Evolutionary conservation across 2,113 vertebrate species (phyloP).

Genomic region (Papio anubis): DNA sequence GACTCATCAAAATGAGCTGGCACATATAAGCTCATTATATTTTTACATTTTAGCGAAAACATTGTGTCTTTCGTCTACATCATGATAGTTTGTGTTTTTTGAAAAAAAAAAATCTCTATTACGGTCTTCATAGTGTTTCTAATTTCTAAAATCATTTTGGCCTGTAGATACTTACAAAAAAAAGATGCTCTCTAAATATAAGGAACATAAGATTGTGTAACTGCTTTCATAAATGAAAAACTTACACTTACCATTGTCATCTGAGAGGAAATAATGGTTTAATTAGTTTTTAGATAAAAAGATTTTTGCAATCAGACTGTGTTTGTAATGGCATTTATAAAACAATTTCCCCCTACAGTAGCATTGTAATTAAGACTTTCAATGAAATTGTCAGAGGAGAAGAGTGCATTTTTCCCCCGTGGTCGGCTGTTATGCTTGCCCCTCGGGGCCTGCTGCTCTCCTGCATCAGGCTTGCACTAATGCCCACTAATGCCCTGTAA

Average conservation of each 20-base stretch:
- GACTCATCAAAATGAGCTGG: background rate
- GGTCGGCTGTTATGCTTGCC: slow-evolving; percentile 55
- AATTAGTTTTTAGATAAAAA: slow-evolving; percentile 80
- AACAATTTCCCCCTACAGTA: slow-evolving; percentile 44
- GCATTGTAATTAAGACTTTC: slow-evolving; percentile 78
- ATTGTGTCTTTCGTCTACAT: background rate
- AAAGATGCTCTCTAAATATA: slow-evolving; percentile 43
- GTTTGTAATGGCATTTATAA: slow-evolving; percentile 78
- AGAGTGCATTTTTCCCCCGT: slow-evolving; percentile 47
- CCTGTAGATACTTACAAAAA: background rate
- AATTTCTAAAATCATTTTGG: slow-evolving; percentile 45
- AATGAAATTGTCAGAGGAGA: slow-evolving; percentile 73
- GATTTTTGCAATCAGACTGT: slow-evolving; percentile 77
- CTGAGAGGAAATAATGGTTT: slow-evolving; percentile 76
- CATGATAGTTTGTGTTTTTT: background rate
- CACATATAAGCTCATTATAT: background rate
- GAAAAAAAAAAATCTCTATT: background rate
- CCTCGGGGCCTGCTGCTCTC: slow-evolving; percentile 74
- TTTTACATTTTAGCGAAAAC: slow-evolving; percentile 5
- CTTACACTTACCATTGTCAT: slow-evolving; percentile 50
- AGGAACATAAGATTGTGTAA: slow-evolving; percentile 24
- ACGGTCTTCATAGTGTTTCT: slow-evolving; percentile 24
- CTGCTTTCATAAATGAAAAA: slow-evolving; percentile 69
- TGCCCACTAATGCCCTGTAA: slow-evolving; percentile 85
- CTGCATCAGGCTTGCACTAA: slow-evolving; percentile 83